These are phyloP conservation scores for Pseudorectes ferrugineus DNA, from an alignment of 2,113 vertebrate genomes.

Conservation along the genomic window DNA sequence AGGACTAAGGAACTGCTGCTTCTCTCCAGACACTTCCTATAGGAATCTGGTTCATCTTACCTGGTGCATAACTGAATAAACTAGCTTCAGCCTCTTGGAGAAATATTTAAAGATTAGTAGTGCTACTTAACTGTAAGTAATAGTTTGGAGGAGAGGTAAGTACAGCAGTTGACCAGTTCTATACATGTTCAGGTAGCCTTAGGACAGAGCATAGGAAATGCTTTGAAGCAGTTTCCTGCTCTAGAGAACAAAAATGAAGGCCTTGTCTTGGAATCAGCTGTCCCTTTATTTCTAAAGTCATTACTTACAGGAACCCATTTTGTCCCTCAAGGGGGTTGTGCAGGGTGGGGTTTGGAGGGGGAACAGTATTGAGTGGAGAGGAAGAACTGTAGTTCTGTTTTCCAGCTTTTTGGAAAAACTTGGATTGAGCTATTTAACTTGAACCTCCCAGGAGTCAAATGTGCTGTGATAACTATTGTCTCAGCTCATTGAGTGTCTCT, in stretches of 20 bases:
- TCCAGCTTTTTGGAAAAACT: background rate
- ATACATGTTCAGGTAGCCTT: background rate
- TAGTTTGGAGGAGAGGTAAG: background rate
- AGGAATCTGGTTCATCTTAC: background rate
- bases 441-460: background rate
- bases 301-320: background rate
- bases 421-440: background rate
- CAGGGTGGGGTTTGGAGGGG: too few species aligned
- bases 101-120: background rate
- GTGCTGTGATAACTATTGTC: background rate
- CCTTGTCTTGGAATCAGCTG: background rate
- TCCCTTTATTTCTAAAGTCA: background rate
- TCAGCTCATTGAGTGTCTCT: background rate
- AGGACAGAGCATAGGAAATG: background rate
- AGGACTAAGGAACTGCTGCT: background rate
- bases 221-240: conserved; percentile 30
- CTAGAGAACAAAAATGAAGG: conserved; percentile 3
- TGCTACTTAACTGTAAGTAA: background rate
- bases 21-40: background rate
- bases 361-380: background rate
- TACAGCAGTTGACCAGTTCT: background rate
- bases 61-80: background rate
- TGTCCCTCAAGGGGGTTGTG: background rate
- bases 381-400: background rate
- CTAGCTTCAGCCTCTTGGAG: background rate